Base-by-base conservation (phyloP, 2,113 vertebrate species). In the Urocitellus parryii region DNA sequence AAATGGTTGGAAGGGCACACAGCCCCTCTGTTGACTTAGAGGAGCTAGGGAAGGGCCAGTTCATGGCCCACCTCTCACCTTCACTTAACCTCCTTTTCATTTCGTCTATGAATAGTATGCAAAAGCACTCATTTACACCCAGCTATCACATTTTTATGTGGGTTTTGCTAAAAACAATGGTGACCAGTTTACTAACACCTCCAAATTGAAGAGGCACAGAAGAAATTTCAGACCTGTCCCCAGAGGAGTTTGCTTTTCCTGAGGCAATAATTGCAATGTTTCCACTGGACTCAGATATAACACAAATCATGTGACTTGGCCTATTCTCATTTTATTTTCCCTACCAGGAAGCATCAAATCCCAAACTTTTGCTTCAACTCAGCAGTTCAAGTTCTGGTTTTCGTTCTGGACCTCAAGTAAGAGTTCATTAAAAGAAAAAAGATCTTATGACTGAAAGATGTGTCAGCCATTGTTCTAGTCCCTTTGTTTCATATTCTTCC, bases 311-410 rank as follows among this genome's bases (percentile, higher is more conserved):
- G 22, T 76, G 72, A n/a, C 27, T 76, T 0, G 0, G 11, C 8
- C 70, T 42, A 16, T 65, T 74, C 42, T 37, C 58, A 18, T 92
- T 96, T 92, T 90, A 83, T 70, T 90, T 87, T 95, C 32, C 48
- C 12, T 8, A 53, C 6, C 14, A 91, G 45, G 67, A 81, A 92
- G 48, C 70, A 63, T 2, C 65, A 73, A 78, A 58, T 2, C 29
- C 65, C 45, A 88, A 73, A 20, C 27, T 53, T 76, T 67, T 73
- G 65, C 53, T 78, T 42, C 39, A 27, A 12, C 16, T 48, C 3
- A 9, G 4, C 1, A 20, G 70, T 7, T 67, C 37, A 53, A 39
- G 34, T 53, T 42, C 45, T 48, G 10, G 10, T 32, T 79, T 65
- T 45, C 4, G 18, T 77, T 11, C 67, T 25, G 5, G 0, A 29